A percentile compares a stretch with the other conserved stretches of the same genome.
These are phyloP conservation scores for Pristionchus arcanus DNA, from an alignment of 2,888 invertebrate genomes.

Conservation along the genomic window DNA sequence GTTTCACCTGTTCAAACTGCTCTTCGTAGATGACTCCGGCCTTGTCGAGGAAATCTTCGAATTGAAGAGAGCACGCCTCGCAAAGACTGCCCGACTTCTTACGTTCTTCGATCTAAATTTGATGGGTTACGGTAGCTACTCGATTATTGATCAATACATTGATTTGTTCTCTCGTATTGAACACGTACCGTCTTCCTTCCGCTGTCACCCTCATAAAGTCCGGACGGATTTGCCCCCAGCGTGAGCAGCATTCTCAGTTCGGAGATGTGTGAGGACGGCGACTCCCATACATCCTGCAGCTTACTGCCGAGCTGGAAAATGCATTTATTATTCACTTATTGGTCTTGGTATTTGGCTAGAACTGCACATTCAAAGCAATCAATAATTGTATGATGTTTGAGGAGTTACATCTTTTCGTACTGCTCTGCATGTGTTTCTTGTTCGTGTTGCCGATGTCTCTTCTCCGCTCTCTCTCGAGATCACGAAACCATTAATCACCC, in stretches of 20 bases:
- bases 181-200: conserved; percentile 45
- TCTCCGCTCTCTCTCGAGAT: background rate
- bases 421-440: conserved; percentile 9
- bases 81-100: conserved; percentile 71
- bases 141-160: no score
- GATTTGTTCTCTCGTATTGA: background rate
- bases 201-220: conserved; percentile 66
- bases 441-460: conserved; percentile 9
- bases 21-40: conserved; percentile 73
- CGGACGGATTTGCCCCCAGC: conserved; percentile 71
- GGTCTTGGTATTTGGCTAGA: background rate
- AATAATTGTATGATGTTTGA: background rate
- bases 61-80: conserved; percentile 67
- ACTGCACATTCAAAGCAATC: background rate
- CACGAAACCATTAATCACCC: conserved; percentile 29
- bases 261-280: conserved; percentile 34
- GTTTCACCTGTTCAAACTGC: conserved; percentile 69
- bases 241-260: conserved; percentile 67
- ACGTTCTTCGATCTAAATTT: conserved; percentile 61
- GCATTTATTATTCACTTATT: background rate
- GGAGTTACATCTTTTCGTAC: background rate
- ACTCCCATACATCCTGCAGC: conserved; percentile 41
- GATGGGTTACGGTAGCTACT: background rate
- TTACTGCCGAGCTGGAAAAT: conserved; percentile 30
- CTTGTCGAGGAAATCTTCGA: conserved; percentile 68